These are phyloP conservation scores for Prunella himalayana DNA, from an alignment of 2,113 vertebrate genomes.

Conservation along the genomic window DNA sequence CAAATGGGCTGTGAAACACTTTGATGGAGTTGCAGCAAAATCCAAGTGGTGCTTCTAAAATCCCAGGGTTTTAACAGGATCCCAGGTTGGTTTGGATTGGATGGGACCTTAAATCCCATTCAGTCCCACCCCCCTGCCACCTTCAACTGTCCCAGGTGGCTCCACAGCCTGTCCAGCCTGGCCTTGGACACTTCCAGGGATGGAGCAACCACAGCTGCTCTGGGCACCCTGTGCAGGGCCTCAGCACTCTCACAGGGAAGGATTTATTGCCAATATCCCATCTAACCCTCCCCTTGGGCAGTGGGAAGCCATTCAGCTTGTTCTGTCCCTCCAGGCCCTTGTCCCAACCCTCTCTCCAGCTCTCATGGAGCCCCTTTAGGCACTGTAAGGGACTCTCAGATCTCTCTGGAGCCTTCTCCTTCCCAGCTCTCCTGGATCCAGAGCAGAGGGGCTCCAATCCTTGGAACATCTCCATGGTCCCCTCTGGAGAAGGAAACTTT, in stretches of 20 bases:
- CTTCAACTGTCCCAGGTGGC: fast-evolving
- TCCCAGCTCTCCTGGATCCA: not conserved
- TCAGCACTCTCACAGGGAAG: fast-evolving
- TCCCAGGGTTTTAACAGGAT: not conserved
- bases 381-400: not conserved
- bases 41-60: not conserved
- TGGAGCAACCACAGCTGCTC: not conserved
- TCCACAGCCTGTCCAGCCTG: fast-evolving
- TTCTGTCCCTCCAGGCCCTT: not conserved
- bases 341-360: not conserved
- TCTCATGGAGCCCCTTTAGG: not conserved
- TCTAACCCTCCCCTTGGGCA: not conserved
- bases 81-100: not conserved
- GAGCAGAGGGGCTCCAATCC: not conserved
- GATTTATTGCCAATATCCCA: not conserved
- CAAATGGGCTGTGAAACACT: not conserved
- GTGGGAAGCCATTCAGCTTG: not conserved
- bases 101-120: not conserved
- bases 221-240: not conserved
- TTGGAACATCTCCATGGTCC: fast-evolving
- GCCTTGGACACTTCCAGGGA: not conserved
- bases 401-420: not conserved
- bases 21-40: not conserved
- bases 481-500: not conserved
- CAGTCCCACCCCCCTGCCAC: not conserved